Conservation (phyloP, 2,888 invertebrate genomes). For the Margaritifera margaritifera region DNA sequence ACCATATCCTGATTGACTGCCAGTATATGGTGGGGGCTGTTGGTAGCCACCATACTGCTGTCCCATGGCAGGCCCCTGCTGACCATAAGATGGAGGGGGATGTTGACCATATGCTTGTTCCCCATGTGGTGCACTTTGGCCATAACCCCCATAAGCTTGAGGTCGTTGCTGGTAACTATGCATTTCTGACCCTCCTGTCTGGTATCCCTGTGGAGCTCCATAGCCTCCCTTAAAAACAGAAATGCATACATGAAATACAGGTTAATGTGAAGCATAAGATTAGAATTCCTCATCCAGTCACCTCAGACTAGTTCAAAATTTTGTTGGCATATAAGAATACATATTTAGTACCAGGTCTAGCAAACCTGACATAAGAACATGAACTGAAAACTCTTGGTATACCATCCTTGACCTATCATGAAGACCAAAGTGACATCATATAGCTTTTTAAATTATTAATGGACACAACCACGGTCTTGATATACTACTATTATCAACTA, state of each 20-base stretch:
- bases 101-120: constrained; percentile 9
- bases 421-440: too few species aligned
- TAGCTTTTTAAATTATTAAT: too few species aligned
- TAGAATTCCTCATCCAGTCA: too few species aligned
- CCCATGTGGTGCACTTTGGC: neutral
- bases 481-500: too few species aligned
- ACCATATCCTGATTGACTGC: constrained; percentile 25
- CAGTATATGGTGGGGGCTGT: constrained; percentile 17
- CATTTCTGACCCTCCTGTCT: constrained; percentile 16
- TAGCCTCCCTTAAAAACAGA: constrained; percentile 35
- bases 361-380: too few species aligned
- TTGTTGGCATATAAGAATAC: too few species aligned
- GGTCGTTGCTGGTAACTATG: constrained; percentile 27
- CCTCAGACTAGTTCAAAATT: too few species aligned
- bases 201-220: constrained; percentile 34
- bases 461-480: too few species aligned
- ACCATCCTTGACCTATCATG: too few species aligned
- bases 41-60: constrained; percentile 27
- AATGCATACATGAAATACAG: neutral
- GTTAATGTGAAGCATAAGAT: neutral
- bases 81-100: constrained; percentile 1
- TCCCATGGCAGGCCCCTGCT: neutral
- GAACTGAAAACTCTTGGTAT: too few species aligned
- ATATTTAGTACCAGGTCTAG: too few species aligned
- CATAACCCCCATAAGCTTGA: neutral